phyloP scores from a whole-genome alignment of 2,888 invertebrate genomes.

The Muscina levida region DNA sequence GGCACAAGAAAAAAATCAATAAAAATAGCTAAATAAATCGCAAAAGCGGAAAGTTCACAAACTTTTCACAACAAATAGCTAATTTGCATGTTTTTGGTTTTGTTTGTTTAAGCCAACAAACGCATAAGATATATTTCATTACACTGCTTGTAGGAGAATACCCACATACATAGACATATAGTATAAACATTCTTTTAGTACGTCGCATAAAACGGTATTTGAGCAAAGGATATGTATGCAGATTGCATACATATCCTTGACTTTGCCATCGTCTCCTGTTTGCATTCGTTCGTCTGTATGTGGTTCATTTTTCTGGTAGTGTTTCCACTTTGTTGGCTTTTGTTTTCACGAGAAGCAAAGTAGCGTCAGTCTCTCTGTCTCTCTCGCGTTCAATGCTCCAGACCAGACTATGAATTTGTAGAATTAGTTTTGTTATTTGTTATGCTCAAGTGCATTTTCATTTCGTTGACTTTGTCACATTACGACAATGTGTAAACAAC shows the following conservation, averaged over 20 bases:
- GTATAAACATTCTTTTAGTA: background rate
- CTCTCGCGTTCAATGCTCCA: background rate
- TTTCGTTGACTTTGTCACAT: conserved; percentile 67
- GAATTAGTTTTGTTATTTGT: conserved; percentile 65
- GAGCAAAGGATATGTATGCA: conserved; percentile 19
- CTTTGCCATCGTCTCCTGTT: conserved; percentile 32
- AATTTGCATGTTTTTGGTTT: conserved; percentile 61
- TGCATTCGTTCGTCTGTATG: conserved; percentile 8
- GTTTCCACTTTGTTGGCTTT: conserved; percentile 13
- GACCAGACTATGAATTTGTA: conserved; percentile 17
- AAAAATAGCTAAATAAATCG: conserved; percentile 32
- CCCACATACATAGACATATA: too few relatives aligned
- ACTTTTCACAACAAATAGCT: conserved; percentile 56
- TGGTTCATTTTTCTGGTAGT: background rate
- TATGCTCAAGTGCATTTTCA: conserved; percentile 66
- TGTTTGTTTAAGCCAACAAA: conserved; percentile 27
- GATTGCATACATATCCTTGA: conserved; percentile 59
- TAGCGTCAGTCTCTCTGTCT: conserved; percentile 3
- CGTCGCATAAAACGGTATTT: background rate
- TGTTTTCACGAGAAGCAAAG: conserved; percentile 44
- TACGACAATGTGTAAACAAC: conserved; percentile 63
- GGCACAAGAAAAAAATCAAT: conserved; percentile 53
- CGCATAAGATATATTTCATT: conserved; percentile 24
- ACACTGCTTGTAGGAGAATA: background rate
- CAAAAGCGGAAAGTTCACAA: conserved; percentile 49